Evolutionary conservation across 2,888 invertebrate species (phyloP).

Genomic region (Lycocerus yunnanus): DNA sequence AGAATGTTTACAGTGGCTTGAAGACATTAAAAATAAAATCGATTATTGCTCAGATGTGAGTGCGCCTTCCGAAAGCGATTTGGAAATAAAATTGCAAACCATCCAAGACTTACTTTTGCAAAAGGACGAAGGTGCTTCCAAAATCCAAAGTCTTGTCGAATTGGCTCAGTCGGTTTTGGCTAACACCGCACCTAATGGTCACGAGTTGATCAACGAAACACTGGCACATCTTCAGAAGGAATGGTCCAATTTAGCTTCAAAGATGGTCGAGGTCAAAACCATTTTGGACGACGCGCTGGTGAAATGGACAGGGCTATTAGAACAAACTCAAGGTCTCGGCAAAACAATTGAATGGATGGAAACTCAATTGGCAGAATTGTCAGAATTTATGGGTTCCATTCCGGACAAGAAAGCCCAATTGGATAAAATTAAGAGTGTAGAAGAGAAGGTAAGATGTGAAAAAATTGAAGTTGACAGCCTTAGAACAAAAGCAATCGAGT

Average conservation of each 20-base stretch:
- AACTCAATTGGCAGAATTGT: conserved; percentile 71
- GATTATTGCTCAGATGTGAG: conserved; percentile 84
- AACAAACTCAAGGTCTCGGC: conserved; percentile 83
- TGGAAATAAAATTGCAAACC: conserved; percentile 81
- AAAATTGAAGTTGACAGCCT: conserved; percentile 87
- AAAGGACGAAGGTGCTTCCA: conserved; percentile 91
- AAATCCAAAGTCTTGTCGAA: conserved; percentile 88
- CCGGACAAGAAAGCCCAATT: conserved; percentile 85
- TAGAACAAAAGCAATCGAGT: conserved; percentile 82
- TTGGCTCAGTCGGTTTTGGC: conserved; percentile 88
- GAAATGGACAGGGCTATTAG: conserved; percentile 88
- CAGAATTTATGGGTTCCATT: conserved; percentile 78
- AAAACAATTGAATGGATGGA: conserved; percentile 82
- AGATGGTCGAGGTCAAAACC: conserved; percentile 89
- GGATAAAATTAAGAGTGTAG: conserved; percentile 81
- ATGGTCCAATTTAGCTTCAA: conserved; percentile 85
- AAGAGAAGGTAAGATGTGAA: conserved; percentile 87
- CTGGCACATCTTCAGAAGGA: conserved; percentile 84
- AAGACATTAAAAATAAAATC: conserved; percentile 80
- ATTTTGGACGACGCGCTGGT: conserved; percentile 86
- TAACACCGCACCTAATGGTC: conserved; percentile 88
- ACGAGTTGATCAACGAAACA: conserved; percentile 82
- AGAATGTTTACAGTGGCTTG: conserved; percentile 83
- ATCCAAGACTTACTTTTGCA: conserved; percentile 86
- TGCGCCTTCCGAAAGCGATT: conserved; percentile 80